phyloP scores from a whole-genome alignment of 1,140 invertebrate genomes.

The Trypoxylus dichotomus region DNA sequence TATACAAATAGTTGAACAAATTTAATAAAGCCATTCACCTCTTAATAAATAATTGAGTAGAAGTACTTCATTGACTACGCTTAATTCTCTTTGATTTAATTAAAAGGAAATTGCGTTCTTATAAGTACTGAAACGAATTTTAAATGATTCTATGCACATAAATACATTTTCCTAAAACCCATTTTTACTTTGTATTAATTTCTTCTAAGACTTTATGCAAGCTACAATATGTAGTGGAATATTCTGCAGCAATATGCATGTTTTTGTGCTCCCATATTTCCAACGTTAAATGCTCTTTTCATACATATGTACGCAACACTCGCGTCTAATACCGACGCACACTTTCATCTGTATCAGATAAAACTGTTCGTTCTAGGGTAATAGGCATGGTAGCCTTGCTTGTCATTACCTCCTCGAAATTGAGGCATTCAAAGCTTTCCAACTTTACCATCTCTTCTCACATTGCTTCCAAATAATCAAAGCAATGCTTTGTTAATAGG shows the following conservation, averaged over 20 bases:
- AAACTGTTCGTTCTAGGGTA: too few relatives aligned
- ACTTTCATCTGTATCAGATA: too few relatives aligned
- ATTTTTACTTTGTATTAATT: too few relatives aligned
- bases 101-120: not conserved
- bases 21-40: conserved; percentile 5
- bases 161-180: too few relatives aligned
- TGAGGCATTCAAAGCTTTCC: not conserved
- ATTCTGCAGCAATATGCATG: too few relatives aligned
- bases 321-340: too few relatives aligned
- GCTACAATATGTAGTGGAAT: too few relatives aligned
- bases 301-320: not conserved
- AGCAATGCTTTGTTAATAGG: not conserved
- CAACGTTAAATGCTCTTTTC: not conserved
- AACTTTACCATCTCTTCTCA: not conserved
- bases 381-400: too few relatives aligned
- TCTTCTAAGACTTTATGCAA: too few relatives aligned
- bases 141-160: not conserved
- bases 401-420: too few relatives aligned
- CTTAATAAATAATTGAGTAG: conserved; percentile 13
- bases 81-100: not conserved
- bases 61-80: not conserved
- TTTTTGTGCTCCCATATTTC: too few relatives aligned
- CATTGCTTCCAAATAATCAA: not conserved
- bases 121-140: not conserved
- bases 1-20: not conserved